Evolutionary conservation across 1,140 invertebrate species (phyloP).

Genomic region (Penaeus japonicus): DNA sequence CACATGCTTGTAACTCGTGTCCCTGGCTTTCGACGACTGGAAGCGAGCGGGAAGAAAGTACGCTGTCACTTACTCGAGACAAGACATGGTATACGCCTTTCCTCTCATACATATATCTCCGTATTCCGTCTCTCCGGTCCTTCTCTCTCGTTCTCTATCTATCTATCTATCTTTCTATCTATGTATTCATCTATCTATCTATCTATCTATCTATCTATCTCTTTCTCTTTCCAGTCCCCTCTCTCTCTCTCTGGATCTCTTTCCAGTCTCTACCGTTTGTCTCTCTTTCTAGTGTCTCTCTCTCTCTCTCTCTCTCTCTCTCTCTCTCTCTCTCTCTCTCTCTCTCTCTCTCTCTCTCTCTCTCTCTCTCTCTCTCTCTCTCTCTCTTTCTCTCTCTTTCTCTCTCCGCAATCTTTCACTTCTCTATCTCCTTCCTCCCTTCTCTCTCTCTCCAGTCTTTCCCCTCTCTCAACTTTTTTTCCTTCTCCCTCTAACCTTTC

Average conservation of each 20-base stretch:
- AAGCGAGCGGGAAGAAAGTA: too few relatives aligned
- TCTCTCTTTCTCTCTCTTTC: not conserved
- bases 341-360: not conserved
- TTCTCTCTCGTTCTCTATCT: not conserved
- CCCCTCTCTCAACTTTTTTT: not conserved
- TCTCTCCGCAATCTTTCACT: not conserved
- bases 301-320: not conserved
- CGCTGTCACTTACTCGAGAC: too few relatives aligned
- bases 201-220: not conserved
- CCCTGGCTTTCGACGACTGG: too few relatives aligned
- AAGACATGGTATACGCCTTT: too few relatives aligned
- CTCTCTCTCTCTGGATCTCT: not conserved
- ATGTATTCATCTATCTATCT: not conserved
- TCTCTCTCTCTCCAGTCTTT: not conserved
- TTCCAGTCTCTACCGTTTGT: not conserved
- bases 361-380: not conserved
- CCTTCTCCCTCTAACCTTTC: not conserved
- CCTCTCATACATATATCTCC: too few relatives aligned
- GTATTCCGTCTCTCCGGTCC: constrained; percentile 1
- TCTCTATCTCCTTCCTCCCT: not conserved
- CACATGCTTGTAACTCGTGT: too few relatives aligned
- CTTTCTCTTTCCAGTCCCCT: not conserved
- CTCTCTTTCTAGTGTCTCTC: not conserved
- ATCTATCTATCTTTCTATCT: not conserved
- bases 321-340: not conserved